Percentiles rank a stretch among this genome's conserved stretches.
phyloP scores from a whole-genome alignment of 2,888 invertebrate species.

The Taenaris catops region DNA sequence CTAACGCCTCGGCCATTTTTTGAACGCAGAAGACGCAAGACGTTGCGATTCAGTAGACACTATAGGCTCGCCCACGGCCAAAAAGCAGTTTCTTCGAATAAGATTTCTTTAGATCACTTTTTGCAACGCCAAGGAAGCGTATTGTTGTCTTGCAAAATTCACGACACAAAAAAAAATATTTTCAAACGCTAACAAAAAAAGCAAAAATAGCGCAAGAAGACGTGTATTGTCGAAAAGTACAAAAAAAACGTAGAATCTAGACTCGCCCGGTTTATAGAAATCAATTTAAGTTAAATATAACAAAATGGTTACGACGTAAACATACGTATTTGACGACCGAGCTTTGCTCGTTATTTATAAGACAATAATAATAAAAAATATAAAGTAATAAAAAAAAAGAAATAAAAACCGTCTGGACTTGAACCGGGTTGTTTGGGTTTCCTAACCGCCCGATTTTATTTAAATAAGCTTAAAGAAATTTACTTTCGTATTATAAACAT shows the following conservation, averaged over 20 bases:
- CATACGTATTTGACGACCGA: too few species aligned
- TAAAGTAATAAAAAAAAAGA: too few species aligned
- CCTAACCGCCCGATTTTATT: too few species aligned
- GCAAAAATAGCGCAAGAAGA: constrained; percentile 7
- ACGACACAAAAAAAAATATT: constrained; percentile 5
- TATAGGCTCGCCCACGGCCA: constrained; percentile 9
- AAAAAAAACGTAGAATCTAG: constrained; percentile 5
- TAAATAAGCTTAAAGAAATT: too few species aligned
- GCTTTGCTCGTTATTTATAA: too few species aligned
- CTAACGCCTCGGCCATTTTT: constrained; percentile 3
- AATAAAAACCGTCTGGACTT: too few species aligned
- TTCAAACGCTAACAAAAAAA: constrained; percentile 6
- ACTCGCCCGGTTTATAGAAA: constrained; percentile 4
- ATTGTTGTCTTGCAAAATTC: constrained; percentile 9
- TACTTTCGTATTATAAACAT: too few species aligned
- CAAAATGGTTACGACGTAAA: too few species aligned
- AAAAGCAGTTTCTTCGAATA: constrained; percentile 10
- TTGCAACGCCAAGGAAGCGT: constrained; percentile 8
- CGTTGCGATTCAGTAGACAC: constrained; percentile 11
- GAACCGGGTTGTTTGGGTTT: too few species aligned
- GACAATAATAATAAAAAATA: too few species aligned
- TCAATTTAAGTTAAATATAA: constrained; percentile 8
- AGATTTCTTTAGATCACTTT: constrained; percentile 8
- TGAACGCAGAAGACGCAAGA: constrained; percentile 10
- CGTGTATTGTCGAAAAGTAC: constrained; percentile 3